These are phyloP conservation scores for Lasius fuliginosus DNA, from an alignment of 2,888 invertebrate genomes.

Conservation along the genomic window DNA sequence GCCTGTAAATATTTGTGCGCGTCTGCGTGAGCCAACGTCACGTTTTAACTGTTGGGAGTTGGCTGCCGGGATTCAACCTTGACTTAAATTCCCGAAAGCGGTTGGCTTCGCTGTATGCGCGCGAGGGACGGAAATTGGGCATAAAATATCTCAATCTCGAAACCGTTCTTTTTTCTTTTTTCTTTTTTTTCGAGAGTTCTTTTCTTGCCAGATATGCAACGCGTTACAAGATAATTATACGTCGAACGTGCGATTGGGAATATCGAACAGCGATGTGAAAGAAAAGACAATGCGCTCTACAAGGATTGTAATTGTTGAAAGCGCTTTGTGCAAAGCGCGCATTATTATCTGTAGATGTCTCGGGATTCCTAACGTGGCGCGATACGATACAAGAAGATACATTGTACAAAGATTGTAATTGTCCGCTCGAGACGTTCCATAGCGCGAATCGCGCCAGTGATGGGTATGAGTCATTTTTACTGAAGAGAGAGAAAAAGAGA, in stretches of 20 bases:
- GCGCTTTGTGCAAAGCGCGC: background rate
- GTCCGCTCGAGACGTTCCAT: background rate
- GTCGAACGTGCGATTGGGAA: background rate
- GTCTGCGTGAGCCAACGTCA: slow-evolving; percentile 31
- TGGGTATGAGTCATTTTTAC: slow-evolving; percentile 49
- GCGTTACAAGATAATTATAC: slow-evolving; percentile 4
- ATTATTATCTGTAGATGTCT: background rate
- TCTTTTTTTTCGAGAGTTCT: background rate
- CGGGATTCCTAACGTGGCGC: background rate
- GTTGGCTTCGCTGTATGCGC: background rate
- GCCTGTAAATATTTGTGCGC: slow-evolving; percentile 49
- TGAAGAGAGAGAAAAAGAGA: slow-evolving; percentile 9
- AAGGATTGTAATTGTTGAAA: background rate
- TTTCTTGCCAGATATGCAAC: background rate
- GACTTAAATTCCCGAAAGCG: slow-evolving; percentile 34
- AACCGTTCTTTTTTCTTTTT: background rate
- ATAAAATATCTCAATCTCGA: slow-evolving; percentile 19
- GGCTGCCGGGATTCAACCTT: slow-evolving; percentile 21
- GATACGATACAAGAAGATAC: background rate
- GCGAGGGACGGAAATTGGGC: slow-evolving; percentile 4
- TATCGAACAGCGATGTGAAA: slow-evolving; percentile 1
- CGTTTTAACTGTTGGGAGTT: slow-evolving; percentile 34
- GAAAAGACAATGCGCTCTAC: background rate
- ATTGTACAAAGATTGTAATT: slow-evolving; percentile 40
- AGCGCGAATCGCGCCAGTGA: slow-evolving; percentile 12